phyloP scores from a whole-genome alignment of 2,113 vertebrate species.

The Peromyscus californicus region DNA sequence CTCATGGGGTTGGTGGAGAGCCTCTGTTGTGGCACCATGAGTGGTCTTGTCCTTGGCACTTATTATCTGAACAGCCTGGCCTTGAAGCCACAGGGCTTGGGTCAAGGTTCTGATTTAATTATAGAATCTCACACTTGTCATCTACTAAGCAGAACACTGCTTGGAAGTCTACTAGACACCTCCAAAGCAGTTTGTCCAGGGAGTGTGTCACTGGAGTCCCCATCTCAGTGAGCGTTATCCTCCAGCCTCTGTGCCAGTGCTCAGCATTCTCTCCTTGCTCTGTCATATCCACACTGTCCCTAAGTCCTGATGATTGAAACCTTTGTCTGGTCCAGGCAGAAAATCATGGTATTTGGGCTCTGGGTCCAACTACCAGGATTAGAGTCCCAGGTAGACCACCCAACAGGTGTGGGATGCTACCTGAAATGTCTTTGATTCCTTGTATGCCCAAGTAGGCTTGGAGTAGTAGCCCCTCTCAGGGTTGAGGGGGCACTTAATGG shows the following conservation, averaged over 20 bases:
- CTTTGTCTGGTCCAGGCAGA: not conserved
- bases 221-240: not conserved
- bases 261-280: not conserved
- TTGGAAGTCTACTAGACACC: not conserved
- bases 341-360: not conserved
- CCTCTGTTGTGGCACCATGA: not conserved
- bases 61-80: not conserved
- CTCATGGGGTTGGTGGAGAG: not conserved
- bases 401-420: not conserved
- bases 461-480: not conserved
- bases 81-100: not conserved
- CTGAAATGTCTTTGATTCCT: not conserved
- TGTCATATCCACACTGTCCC: not conserved
- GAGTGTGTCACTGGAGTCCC: not conserved
- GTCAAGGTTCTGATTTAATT: not conserved
- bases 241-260: not conserved
- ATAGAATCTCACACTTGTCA: not conserved
- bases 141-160: not conserved
- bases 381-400: not conserved
- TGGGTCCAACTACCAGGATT: not conserved
- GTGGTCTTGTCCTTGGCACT: not conserved
- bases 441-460: not conserved
- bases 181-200: not conserved
- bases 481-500: not conserved
- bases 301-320: not conserved